Conservation (phyloP, 2,113 vertebrate genomes). For the Xerus inauris region DNA sequence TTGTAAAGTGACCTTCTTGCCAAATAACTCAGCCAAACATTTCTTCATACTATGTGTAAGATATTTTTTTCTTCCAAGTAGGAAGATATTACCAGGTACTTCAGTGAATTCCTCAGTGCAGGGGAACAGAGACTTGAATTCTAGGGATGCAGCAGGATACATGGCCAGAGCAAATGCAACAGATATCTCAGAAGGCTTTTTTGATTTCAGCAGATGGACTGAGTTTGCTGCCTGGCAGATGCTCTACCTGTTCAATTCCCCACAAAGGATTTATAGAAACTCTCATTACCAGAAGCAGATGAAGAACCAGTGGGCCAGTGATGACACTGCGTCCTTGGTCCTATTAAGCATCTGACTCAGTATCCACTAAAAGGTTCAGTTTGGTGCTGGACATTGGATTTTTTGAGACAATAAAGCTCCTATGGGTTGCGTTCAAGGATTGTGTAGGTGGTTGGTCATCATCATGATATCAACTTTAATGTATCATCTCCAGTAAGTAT, state of each 20-base stretch:
- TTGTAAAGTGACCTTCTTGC: background rate
- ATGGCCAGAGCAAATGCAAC: conserved; percentile 97
- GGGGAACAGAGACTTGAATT: conserved; percentile 88
- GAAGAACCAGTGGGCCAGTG: conserved; percentile 98
- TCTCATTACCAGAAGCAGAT: conserved; percentile 99
- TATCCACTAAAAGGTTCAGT: conserved; percentile 96
- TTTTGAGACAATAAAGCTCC: conserved; percentile 95
- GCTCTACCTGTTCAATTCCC: conserved; percentile 97
- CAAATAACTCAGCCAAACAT: background rate
- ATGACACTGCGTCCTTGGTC: conserved; percentile 97
- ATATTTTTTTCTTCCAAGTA: background rate
- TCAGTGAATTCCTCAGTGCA: conserved; percentile 82
- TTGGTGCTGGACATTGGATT: conserved; percentile 96
- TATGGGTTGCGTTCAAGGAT: conserved; percentile 99
- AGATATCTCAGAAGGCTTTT: conserved; percentile 97
- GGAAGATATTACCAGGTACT: conserved; percentile 94
- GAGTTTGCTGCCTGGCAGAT: conserved; percentile 99
- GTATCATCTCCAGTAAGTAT: conserved; percentile 97
- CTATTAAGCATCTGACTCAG: conserved; percentile 97
- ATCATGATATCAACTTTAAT: conserved; percentile 97
- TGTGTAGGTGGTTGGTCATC: conserved; percentile 96
- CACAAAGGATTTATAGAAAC: conserved; percentile 97
- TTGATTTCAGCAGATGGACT: conserved; percentile 96
- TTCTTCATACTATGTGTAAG: conserved; percentile 11
- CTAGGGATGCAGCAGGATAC: conserved; percentile 93